These are phyloP conservation scores for Cryptomyrus ogoouensis DNA, from an alignment of 2,113 vertebrate genomes.

Conservation along the genomic window DNA sequence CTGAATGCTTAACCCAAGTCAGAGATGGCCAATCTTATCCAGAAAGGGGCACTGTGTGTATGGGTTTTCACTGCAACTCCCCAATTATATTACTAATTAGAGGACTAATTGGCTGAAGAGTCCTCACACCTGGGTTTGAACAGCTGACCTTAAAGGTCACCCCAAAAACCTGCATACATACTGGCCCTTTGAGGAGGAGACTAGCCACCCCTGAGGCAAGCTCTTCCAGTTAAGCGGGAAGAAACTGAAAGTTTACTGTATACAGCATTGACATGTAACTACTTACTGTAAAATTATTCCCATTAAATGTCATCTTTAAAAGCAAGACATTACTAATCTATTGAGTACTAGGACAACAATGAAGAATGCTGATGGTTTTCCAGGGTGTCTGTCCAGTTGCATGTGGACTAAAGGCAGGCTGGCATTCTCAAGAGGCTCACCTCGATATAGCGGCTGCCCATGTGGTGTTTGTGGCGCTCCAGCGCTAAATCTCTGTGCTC, in stretches of 20 bases:
- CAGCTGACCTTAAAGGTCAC: too few relatives aligned
- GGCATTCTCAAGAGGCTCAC: conserved; percentile 45
- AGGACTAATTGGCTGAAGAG: too few relatives aligned
- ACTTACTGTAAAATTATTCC: background rate
- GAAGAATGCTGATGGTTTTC: background rate
- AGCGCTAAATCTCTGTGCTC: conserved; percentile 90
- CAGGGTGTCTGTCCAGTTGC: background rate
- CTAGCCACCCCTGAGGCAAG: background rate
- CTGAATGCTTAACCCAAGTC: background rate
- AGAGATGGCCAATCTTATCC: too few relatives aligned
- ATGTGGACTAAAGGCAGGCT: background rate
- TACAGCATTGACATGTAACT: background rate
- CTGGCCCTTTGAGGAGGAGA: too few relatives aligned
- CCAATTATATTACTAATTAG: too few relatives aligned
- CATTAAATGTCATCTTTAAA: background rate
- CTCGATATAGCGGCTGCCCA: conserved; percentile 95
- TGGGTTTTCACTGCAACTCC: too few relatives aligned
- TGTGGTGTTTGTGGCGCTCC: conserved; percentile 94
- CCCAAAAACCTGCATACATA: too few relatives aligned
- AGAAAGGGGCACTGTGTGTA: too few relatives aligned
- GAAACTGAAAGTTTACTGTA: background rate
- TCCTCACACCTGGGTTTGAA: too few relatives aligned
- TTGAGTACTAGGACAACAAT: background rate
- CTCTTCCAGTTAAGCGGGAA: background rate
- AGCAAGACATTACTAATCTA: background rate